Evolutionary conservation across 1,140 invertebrate species (phyloP), one percentile per base, ranked within the genome.

Genomic region (Eciton burchellii): DNA sequence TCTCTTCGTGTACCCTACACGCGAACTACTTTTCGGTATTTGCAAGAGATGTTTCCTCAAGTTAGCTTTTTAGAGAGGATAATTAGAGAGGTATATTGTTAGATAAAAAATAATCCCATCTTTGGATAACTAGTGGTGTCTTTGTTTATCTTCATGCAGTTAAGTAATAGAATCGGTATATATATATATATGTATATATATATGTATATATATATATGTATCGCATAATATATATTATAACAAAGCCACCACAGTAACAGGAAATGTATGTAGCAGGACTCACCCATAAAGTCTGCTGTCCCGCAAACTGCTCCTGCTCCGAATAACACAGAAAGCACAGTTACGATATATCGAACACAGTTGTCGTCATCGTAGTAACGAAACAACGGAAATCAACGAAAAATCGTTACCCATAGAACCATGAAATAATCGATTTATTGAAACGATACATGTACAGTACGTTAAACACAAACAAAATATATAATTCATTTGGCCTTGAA

Each of bases 221-320:
- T 79, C 35, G 63, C 56, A 84, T 84, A 83, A 82, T 85, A 84
- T 85, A 84, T 74, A 85, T 77, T 45, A 73, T 83, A 89, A 85
- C 72, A 85, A 86, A 85, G 90, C 83, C 81, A 88, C 86, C 86
- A 86, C 81, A 84, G 63, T 88, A 88, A 85, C 72, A 71, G 54
- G 74, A 56, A 81, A 71, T 62, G 49, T 84, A 41, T 79, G 57
- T 87, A 84, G 54, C 63, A 81, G 60, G 82, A 96, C 96, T 96
- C 94, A 96, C 96, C 96, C 96, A 93, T 96, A 96, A 93, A 96
- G 94, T 94, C 95, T 95, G 95, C 96, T 96, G 92, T 96, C 96
- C 92, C 95, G 95, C 93, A 96, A 95, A 94, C 96, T 96, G 92
- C 94, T 94, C 95, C 96, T 96, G 91, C 89, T 90, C 89, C 88